Base-by-base conservation (phyloP, 2,797 vertebrate species). In the Anomalospiza imberbis region DNA sequence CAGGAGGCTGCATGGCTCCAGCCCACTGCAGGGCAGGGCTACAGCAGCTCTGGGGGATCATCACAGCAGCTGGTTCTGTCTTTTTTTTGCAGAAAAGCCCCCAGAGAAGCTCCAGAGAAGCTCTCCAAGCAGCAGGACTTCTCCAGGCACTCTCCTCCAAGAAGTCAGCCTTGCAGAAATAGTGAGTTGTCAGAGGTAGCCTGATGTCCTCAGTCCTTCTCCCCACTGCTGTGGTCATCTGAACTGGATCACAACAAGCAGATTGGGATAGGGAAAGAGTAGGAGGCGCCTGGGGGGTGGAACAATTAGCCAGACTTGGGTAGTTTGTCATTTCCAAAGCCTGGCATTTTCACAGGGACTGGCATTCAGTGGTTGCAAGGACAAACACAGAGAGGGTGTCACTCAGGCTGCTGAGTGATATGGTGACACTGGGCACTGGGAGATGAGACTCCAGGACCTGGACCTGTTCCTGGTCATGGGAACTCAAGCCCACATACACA, bases 121-220 rank as follows among this genome's bases (percentile, higher is more conserved):
- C 8, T 95, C 97, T 51, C 97, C 97, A 38, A 79, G 61, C 63
- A 76, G 89, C 28, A 97, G 86, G 77, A 71, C 71, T 45, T 97
- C 97, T 40, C 96, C 97, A 2, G 53, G 94, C 12, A 38, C 82
- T 20, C 38, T 71, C 44, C 85, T 97, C 29, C 96, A 97, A 6
- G 97, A 97, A 92, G 72, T 92, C 7, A 82, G 84, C 74, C 84
- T 95, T 6, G 51, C 96, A 28, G 98, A 98, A 92, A 89, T 95
- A 87, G 98, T 98, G 93, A 98, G 70, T 38, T 4, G 12, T 14
- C 4, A 2, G 55, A 55, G 44, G 47, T 4, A 26, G 53, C 25
- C 31, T 16, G 7, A 17, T 32, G 24, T 22, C 10, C 66, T 68
- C 29, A 20, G 25, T 26, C 28, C 47, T 73, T 67, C 25, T 75